Conservation (phyloP, 2,888 invertebrate species). For the Teleiodes luculella region DNA sequence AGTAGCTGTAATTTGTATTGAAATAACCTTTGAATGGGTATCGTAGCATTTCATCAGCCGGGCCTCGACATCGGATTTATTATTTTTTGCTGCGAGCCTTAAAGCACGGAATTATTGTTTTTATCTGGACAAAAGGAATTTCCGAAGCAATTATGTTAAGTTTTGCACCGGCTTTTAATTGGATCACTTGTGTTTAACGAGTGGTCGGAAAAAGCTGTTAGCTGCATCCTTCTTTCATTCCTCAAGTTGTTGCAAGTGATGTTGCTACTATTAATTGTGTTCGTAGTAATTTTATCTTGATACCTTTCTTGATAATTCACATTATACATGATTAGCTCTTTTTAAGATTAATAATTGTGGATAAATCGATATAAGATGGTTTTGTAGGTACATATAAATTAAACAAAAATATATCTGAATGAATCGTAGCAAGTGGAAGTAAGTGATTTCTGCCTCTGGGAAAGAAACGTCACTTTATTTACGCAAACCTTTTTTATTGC, state of each 20-base stretch:
- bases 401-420: too few species aligned
- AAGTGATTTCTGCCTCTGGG: too few species aligned
- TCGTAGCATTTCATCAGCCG: conserved; percentile 71
- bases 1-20: conserved; percentile 77
- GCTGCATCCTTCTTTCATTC: conserved; percentile 37
- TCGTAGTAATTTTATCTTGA: not conserved
- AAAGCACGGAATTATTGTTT: conserved; percentile 77
- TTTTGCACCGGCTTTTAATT: conserved; percentile 70
- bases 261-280: not conserved
- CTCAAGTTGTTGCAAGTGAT: conserved; percentile 2
- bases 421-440: too few species aligned
- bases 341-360: too few species aligned
- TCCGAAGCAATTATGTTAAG: conserved; percentile 74
- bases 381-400: too few species aligned
- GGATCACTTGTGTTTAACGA: conserved; percentile 71
- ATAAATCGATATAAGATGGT: too few species aligned
- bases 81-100: conserved; percentile 72
- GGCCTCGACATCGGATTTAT: conserved; percentile 64
- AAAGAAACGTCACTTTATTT: too few species aligned
- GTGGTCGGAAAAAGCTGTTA: conserved; percentile 53
- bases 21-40: conserved; percentile 75
- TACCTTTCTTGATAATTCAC: not conserved
- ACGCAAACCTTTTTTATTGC: too few species aligned
- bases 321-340: too few species aligned
- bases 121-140: conserved; percentile 72